Evolutionary conservation across 1,140 invertebrate species (phyloP).

Genomic region (Pteromalus puparum): DNA sequence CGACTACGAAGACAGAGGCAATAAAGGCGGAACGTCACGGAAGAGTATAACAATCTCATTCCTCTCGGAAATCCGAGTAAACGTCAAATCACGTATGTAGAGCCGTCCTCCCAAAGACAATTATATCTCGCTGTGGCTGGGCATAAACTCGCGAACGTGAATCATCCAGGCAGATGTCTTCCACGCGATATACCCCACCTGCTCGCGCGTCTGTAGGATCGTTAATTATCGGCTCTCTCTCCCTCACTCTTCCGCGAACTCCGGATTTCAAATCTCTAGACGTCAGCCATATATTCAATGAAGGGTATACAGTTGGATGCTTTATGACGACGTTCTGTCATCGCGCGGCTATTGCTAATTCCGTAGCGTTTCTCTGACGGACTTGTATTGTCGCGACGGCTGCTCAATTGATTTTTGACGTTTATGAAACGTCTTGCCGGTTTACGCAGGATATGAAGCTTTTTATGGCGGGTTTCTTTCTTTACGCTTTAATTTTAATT

Average conservation of each 20-base stretch:
- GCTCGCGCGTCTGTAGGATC: background rate
- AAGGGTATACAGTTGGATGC: background rate
- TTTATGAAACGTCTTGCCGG: background rate
- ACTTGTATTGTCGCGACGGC: background rate
- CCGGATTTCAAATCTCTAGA: too few species aligned
- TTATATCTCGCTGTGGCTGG: conserved; percentile 20
- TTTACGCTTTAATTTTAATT: too few species aligned
- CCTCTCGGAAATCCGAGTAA: background rate
- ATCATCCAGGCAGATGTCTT: conserved; percentile 42
- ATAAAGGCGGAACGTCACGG: too few species aligned
- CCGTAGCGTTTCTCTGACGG: background rate
- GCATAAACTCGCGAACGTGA: conserved; percentile 5
- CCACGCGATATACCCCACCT: background rate
- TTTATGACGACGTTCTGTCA: background rate
- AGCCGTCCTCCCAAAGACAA: background rate
- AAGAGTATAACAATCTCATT: background rate
- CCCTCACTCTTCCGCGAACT: background rate
- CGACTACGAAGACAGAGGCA: too few species aligned
- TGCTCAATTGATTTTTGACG: background rate
- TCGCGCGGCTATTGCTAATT: background rate
- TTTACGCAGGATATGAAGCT: too few species aligned
- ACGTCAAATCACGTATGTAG: background rate
- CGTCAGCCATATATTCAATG: background rate
- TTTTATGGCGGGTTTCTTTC: too few species aligned
- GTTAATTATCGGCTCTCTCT: conserved; percentile 30